Conservation (phyloP, 2,888 invertebrate species). For the Parnassius orleans region DNA sequence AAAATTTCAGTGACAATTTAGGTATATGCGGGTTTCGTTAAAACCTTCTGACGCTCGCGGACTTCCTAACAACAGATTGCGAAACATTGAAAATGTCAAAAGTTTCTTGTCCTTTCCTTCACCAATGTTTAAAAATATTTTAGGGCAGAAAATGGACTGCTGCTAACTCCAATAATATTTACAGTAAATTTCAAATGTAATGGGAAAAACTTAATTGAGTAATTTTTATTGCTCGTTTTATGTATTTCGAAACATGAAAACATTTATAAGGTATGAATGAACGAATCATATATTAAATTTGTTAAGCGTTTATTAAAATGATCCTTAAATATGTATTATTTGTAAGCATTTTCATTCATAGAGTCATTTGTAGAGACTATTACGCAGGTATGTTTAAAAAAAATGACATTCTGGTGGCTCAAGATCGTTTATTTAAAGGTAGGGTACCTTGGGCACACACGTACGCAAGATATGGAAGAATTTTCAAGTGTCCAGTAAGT, state of each 20-base stretch:
- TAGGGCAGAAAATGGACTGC: slow-evolving; percentile 18
- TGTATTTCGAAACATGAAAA: slow-evolving; percentile 12
- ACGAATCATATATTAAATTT: background rate
- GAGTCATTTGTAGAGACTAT: slow-evolving; percentile 48
- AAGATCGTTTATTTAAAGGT: slow-evolving; percentile 55
- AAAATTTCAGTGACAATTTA: background rate
- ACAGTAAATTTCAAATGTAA: slow-evolving; percentile 19
- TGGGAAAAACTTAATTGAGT: slow-evolving; percentile 11
- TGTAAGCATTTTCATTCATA: slow-evolving; percentile 11
- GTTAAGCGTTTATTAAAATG: slow-evolving; percentile 3
- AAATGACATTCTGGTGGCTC: slow-evolving; percentile 59
- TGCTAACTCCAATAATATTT: background rate
- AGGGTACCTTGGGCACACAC: slow-evolving; percentile 39
- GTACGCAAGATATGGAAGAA: slow-evolving; percentile 55
- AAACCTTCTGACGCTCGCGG: slow-evolving; percentile 3
- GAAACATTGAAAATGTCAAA: slow-evolving; percentile 15
- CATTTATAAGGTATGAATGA: background rate
- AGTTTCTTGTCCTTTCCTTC: slow-evolving; percentile 12
- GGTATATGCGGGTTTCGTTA: slow-evolving; percentile 1
- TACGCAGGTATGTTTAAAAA: slow-evolving; percentile 61
- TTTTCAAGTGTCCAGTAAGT: slow-evolving; percentile 60
- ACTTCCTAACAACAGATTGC: slow-evolving; percentile 24
- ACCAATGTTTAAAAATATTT: slow-evolving; percentile 2
- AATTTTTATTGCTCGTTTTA: slow-evolving; percentile 25
- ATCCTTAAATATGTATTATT: slow-evolving; percentile 18